Base-by-base conservation (phyloP, 2,797 vertebrate genomes). In the Pipistrellus pipistrellus region DNA sequence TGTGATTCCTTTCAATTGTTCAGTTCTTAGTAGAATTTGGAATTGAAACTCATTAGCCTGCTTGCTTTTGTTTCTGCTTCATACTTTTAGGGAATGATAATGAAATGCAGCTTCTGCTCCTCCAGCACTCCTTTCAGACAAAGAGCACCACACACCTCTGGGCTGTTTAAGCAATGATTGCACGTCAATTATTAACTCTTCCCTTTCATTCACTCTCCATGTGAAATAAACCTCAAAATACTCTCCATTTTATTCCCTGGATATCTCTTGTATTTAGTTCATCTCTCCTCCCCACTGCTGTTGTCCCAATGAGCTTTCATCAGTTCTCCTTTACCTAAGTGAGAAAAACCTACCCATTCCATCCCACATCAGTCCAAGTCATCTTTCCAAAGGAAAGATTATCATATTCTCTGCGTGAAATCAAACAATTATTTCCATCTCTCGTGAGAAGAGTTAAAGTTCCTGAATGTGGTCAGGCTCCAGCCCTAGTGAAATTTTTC, bases 1-100 rank as follows among this genome's bases (percentile, higher is more conserved):
- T 71, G 12, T 87, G 11, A 75, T 30, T 78, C n/a, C 83, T 91
- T 96, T 62, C 8, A 88, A 23, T 86, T 93, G 71, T 84, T 82
- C 11, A 32, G 15, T 30, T 88, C 23, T 86, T 88, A 51, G 35
- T 81, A 75, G 80, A 88, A 76, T 72, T 92, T 27, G 38, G 53
- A 91, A 84, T 83, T 71, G 64, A 83, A 92, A 72, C 17, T 41
- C 2, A 35, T 78, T 88, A 76, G 23, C 17, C 32, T 85, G 10
- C 7, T 87, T 78, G 20, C 13, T 85, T 72, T 55, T 88, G 77
- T 76, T 69, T 20, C 21, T 7, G 81, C 14, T 8, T 53, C 38
- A 46, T 51, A 27, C 35, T 69, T 81, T 72, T 57, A 38, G 11
- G 15, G 30, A 10, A n/a, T 73, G 6, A 48, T 81, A 23, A n/a